Base-by-base conservation (phyloP, 2,888 invertebrate genomes). In the Danaus chrysippus region DNA sequence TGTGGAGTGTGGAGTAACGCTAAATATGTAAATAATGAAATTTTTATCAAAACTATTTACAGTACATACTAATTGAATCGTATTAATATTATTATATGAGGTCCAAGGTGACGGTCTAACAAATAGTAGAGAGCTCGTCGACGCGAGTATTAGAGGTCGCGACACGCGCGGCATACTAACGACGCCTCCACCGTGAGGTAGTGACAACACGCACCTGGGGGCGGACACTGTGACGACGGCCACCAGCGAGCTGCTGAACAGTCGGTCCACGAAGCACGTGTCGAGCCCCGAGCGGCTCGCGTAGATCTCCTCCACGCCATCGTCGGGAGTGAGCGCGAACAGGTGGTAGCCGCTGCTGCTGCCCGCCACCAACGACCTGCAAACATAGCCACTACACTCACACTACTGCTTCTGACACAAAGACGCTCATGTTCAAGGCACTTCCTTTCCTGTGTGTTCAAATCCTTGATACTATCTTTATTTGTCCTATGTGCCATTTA, bases 161-260 rank as follows among this genome's bases (percentile, higher is more conserved):
- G 44, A 17, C 34, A 34, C 44, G 41, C 13, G 19, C 58, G 49
- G 46, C 56, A 49, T 43, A 56, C 56, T 43, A 42, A 42, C n/a
- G 3, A 41, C 15, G 15, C 9, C 1, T 43, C 43, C 5, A 54
- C 34, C 15, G 59, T 57, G 10, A 57, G 8, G 41, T 11, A 12
- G 34, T 55, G 3, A 44, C 3, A 19, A 49, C 8, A 82, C 70
- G 78, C 93, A 96, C 82, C 99, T 93, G 70, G 99, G 98, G 65
- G 98, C 96, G 72, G 96, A 93, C 74, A 97, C 93, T 71, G 97
- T 96, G 71, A 99, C 99, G 75, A 99, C 94, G 64, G 99, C 98
- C 80, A 99, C 97, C 76, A 99, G 92, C 75, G 98, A 98, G 87
- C 98, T 98, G 90, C 97, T 97, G 91, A 99, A 99, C 70, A 99